Conservation (phyloP, 2,888 invertebrate species). For the Terebella lapidaria region DNA sequence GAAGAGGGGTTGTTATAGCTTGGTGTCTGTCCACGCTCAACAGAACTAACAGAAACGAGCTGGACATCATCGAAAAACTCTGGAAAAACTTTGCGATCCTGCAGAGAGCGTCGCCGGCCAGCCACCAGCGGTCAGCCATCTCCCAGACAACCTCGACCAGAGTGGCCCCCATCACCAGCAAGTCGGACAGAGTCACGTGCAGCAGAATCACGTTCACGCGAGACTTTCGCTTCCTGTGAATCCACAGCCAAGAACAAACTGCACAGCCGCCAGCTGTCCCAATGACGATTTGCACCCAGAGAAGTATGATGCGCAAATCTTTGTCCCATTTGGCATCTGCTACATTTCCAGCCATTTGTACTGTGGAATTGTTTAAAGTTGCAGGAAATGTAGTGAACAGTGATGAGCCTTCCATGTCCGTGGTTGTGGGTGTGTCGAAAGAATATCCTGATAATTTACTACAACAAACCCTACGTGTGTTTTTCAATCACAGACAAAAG, state of each 20-base stretch:
- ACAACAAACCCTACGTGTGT: too few species aligned
- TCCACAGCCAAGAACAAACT: constrained; percentile 42
- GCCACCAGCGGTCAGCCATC: constrained; percentile 30
- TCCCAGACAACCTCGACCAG: constrained; percentile 10
- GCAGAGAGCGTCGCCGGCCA: constrained; percentile 46
- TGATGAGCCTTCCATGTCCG: too few species aligned
- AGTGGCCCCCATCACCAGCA: constrained; percentile 43
- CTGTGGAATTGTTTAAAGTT: too few species aligned
- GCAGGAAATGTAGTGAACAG: too few species aligned
- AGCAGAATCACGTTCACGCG: constrained; percentile 47
- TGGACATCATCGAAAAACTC: constrained; percentile 46
- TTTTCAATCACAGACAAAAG: too few species aligned
- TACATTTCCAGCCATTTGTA: too few species aligned
- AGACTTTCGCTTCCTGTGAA: constrained; percentile 35
- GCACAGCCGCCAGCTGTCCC: constrained; percentile 39
- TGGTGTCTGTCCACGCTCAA: constrained; percentile 51
- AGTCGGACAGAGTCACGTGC: constrained; percentile 47
- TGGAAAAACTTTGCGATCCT: constrained; percentile 47
- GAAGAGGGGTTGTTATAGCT: constrained; percentile 49
- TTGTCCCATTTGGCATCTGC: constrained; percentile 39
- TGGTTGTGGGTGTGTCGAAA: too few species aligned
- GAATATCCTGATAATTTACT: too few species aligned
- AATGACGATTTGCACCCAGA: constrained; percentile 36
- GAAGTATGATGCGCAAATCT: constrained; percentile 30
- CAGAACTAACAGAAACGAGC: constrained; percentile 49